Percentiles rank a stretch among this genome's conserved stretches.
Conservation (phyloP, 2,888 invertebrate species). For the Mesorhabditis sp. region DNA sequence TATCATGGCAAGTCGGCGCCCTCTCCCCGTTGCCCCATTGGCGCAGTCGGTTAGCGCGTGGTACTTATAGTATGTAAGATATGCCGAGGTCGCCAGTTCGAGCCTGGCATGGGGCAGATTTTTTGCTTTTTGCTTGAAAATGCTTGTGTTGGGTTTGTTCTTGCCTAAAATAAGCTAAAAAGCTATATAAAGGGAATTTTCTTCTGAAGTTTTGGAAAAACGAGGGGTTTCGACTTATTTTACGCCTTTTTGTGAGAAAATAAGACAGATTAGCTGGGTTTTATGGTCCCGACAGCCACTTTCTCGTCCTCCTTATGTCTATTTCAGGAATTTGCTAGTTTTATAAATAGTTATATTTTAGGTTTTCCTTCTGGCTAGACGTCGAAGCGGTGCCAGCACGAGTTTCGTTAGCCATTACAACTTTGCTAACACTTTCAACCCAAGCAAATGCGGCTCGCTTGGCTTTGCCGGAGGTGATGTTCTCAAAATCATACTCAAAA, state of each 20-base stretch:
- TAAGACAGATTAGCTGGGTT: too few species aligned
- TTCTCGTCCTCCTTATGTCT: too few species aligned
- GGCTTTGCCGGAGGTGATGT: constrained; percentile 53
- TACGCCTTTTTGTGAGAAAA: too few species aligned
- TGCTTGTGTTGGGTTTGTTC: too few species aligned
- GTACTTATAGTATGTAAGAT: constrained; percentile 39
- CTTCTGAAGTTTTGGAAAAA: too few species aligned
- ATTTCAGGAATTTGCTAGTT: too few species aligned
- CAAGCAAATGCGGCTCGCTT: constrained; percentile 55
- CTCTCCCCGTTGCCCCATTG: constrained; percentile 30
- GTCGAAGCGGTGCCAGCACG: constrained; percentile 65
- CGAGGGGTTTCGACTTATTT: too few species aligned
- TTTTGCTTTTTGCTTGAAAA: constrained; percentile 11
- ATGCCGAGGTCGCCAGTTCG: constrained; percentile 37
- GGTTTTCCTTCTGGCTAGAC: constrained; percentile 66
- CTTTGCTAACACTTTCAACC: constrained; percentile 55
- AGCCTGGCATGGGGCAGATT: constrained; percentile 36
- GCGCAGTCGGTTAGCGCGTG: constrained; percentile 50
- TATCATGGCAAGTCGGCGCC: constrained; percentile 28
- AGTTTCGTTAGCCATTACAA: constrained; percentile 58
- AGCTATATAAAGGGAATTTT: too few species aligned
- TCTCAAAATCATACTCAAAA: not conserved
- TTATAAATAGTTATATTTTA: constrained; percentile 51
- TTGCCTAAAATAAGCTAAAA: too few species aligned
- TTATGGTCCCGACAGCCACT: too few species aligned